Conservation (phyloP, 2,113 vertebrate species). For the Protobothrops flavoviridis region DNA sequence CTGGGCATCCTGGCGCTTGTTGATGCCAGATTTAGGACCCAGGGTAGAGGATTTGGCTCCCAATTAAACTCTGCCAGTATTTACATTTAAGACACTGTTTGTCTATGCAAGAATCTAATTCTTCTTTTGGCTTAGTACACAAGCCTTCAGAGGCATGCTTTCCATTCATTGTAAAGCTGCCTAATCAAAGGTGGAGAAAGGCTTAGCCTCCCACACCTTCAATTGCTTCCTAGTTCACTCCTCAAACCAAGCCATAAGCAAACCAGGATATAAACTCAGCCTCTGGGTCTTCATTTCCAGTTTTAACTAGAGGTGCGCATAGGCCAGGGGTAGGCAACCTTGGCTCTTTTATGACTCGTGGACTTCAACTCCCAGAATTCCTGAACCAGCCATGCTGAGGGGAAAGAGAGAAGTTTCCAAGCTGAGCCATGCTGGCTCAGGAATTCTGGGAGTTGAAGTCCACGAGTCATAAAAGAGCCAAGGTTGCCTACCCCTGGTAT, state of each 20-base stretch:
- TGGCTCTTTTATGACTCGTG: too few relatives aligned
- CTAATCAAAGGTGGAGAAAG: neutral
- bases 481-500: too few relatives aligned
- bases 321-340: too few relatives aligned
- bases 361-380: too few relatives aligned
- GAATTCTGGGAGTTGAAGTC: too few relatives aligned
- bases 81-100: neutral
- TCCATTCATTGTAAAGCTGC: neutral
- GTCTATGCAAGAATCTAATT: neutral
- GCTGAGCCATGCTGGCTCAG: too few relatives aligned
- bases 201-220: neutral
- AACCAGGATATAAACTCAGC: neutral
- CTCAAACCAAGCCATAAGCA: neutral
- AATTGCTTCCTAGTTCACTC: neutral
- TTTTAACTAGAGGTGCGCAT: neutral
- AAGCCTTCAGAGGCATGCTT: neutral
- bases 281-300: neutral
- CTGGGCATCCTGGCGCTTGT: neutral
- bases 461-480: too few relatives aligned
- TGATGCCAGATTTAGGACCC: neutral
- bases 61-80: neutral
- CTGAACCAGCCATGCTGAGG: too few relatives aligned
- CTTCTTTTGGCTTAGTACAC: neutral
- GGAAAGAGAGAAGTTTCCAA: too few relatives aligned
- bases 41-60: neutral